A percentile compares a stretch with the other conserved stretches of the same genome.
phyloP scores from a whole-genome alignment of 2,113 vertebrate species.

The Rhynchomys soricoides region DNA sequence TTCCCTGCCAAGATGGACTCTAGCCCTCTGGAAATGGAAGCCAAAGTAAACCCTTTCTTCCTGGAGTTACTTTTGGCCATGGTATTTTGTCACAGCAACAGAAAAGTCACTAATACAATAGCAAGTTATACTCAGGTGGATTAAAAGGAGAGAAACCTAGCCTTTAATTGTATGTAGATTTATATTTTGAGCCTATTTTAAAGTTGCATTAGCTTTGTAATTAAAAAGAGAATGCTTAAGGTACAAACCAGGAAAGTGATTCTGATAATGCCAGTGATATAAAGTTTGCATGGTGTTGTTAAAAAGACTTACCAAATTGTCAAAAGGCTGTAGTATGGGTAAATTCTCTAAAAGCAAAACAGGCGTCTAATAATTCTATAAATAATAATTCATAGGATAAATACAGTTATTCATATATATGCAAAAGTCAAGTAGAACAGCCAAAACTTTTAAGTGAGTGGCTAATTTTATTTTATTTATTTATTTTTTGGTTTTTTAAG shows the following conservation, averaged over 20 bases:
- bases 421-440: neutral
- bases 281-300: neutral
- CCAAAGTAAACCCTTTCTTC: neutral
- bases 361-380: neutral
- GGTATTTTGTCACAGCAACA: neutral
- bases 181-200: neutral
- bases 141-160: neutral
- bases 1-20: neutral
- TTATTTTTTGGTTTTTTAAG: too few relatives aligned
- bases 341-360: neutral
- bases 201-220: neutral
- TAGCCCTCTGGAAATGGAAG: neutral
- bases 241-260: neutral
- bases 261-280: neutral
- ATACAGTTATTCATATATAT: neutral
- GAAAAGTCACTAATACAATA: neutral
- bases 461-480: too few relatives aligned
- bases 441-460: slow-evolving; percentile 26
- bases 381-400: neutral
- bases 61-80: neutral
- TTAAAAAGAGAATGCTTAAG: neutral
- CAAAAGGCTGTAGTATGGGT: neutral
- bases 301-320: neutral
- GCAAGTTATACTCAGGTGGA: neutral
- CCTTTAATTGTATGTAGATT: slow-evolving; percentile 17